These are phyloP conservation scores for Ictidomys tridecemlineatus DNA, from an alignment of 2,113 vertebrate species.

Conservation along the genomic window DNA sequence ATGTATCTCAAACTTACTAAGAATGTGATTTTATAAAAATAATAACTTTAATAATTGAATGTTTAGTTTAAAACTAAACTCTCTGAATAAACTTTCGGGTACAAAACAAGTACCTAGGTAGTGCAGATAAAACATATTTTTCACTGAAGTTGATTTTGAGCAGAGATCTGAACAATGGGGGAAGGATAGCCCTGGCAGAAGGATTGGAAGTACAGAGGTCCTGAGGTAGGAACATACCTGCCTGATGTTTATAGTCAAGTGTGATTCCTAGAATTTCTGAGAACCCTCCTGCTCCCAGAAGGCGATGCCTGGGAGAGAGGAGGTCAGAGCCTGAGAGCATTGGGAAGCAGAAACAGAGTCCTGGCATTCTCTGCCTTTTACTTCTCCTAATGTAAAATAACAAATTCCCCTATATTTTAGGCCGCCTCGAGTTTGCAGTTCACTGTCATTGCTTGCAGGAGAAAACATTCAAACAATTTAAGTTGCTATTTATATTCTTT, in stretches of 20 bases:
- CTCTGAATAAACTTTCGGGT: neutral
- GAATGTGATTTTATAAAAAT: neutral
- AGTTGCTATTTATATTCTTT: neutral
- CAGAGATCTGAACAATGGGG: neutral
- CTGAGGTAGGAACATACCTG: neutral
- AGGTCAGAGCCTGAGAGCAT: neutral
- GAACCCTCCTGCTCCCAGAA: neutral
- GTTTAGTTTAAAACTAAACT: neutral
- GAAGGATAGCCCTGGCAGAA: neutral
- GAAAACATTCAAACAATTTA: conserved; percentile 12
- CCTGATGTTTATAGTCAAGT: neutral
- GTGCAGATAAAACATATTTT: neutral
- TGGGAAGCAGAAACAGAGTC: neutral
- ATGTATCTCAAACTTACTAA: neutral
- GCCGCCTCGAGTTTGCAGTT: neutral
- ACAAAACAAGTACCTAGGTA: neutral
- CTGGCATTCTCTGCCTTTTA: neutral
- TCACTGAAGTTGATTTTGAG: neutral
- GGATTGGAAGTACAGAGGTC: neutral
- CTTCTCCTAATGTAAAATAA: neutral
- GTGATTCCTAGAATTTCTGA: neutral
- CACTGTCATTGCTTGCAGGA: neutral
- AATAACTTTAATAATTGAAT: conserved; percentile 14
- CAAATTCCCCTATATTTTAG: neutral
- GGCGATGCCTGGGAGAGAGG: neutral